Evolutionary conservation across 2,888 invertebrate species (phyloP).

Genomic region (Drosophila monieri): DNA sequence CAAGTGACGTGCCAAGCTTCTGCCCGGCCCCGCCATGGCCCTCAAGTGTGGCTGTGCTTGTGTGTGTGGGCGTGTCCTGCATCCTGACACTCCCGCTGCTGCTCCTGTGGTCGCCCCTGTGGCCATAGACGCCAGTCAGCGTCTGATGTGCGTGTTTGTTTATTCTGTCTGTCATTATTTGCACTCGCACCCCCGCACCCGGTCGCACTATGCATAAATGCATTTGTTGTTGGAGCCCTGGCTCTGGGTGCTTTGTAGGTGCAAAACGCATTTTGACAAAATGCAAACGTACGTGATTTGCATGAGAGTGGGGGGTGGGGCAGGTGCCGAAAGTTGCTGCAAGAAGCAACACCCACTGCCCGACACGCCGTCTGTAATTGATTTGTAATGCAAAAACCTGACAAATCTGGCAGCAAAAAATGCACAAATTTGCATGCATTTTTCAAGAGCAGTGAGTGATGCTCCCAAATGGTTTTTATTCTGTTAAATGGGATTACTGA

Average conservation of each 20-base stretch:
- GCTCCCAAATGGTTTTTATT: constrained; percentile 10
- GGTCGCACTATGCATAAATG: constrained; percentile 18
- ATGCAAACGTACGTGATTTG: constrained; percentile 77
- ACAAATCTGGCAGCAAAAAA: constrained; percentile 41
- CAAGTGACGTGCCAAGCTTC: constrained; percentile 66
- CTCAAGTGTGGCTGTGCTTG: background rate
- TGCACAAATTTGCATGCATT: constrained; percentile 27
- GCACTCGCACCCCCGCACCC: constrained; percentile 33
- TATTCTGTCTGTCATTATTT: constrained; percentile 78
- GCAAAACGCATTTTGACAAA: constrained; percentile 79
- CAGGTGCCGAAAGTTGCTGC: constrained; percentile 3
- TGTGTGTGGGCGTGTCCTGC: constrained; percentile 27
- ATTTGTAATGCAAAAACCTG: constrained; percentile 76
- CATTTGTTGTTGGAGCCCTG: constrained; percentile 45
- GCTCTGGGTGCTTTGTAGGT: constrained; percentile 49
- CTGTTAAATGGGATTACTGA: background rate
- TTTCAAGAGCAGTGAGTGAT: constrained; percentile 12
- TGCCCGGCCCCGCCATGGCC: constrained; percentile 3
- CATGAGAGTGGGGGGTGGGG: constrained; percentile 39
- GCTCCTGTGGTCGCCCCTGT: constrained; percentile 53
- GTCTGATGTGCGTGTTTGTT: constrained; percentile 75
- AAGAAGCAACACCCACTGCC: constrained; percentile 11
- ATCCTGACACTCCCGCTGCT: constrained; percentile 17
- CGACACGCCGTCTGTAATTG: constrained; percentile 67
- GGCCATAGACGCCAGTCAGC: constrained; percentile 59